Conservation (phyloP, 2,797 vertebrate genomes). For the Amblyraja radiata region DNA sequence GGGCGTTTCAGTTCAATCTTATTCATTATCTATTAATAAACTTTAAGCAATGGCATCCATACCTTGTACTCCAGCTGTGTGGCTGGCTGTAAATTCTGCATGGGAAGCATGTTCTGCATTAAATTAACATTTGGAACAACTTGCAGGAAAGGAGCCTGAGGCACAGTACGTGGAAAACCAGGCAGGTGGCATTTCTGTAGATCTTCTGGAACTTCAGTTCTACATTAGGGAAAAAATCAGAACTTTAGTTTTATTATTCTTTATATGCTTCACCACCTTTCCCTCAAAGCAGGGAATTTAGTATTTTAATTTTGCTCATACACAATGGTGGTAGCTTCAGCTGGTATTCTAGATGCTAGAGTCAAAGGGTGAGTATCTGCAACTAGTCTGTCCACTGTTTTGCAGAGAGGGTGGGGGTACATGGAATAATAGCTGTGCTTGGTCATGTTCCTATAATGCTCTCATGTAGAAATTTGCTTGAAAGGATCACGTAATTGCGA, state of each 20-base stretch:
- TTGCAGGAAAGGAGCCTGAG: conserved; percentile 77
- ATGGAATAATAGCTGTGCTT: neutral
- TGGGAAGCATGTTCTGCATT: conserved; percentile 79
- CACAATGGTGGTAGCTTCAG: neutral
- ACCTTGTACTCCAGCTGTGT: conserved; percentile 98
- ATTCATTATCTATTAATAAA: neutral
- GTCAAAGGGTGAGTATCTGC: neutral
- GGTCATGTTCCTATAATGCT: neutral
- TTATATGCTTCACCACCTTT: neutral
- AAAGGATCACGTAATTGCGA: neutral
- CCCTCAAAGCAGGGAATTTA: neutral
- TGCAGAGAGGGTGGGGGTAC: too few species aligned
- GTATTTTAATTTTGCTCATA: neutral
- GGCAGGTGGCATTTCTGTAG: conserved; percentile 80
- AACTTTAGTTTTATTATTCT: neutral
- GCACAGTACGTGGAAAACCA: conserved; percentile 76
- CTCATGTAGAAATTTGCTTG: too few species aligned
- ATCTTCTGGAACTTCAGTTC: conserved; percentile 88
- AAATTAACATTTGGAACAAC: conserved; percentile 76
- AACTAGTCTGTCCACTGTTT: neutral
- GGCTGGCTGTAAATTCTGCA: conserved; percentile 81
- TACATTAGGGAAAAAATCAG: conserved; percentile 46
- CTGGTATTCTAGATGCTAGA: neutral
- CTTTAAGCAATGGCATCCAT: conserved; percentile 40
- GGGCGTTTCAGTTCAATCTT: neutral